Conservation (phyloP, 1,140 invertebrate genomes). For the Gryllus bimaculatus region DNA sequence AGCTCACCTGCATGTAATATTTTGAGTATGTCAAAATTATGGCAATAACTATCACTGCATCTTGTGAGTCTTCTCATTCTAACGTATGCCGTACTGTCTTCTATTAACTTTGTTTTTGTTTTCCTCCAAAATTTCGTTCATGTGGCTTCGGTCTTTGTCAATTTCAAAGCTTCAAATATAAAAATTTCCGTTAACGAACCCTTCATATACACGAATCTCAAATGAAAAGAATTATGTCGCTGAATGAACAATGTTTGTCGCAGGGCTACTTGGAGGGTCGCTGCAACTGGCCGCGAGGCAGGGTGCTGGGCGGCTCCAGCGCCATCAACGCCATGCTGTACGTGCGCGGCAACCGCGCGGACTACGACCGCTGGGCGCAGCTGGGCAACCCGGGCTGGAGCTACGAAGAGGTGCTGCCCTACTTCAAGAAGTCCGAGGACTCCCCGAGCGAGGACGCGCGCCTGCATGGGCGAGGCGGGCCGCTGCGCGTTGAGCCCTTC, state of each 20-base stretch:
- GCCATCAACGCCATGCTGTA: conserved; percentile 50
- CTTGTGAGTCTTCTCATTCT: too few relatives aligned
- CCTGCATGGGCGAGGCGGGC: background rate
- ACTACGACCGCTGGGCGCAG: conserved; percentile 48
- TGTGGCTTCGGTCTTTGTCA: too few relatives aligned
- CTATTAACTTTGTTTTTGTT: too few relatives aligned
- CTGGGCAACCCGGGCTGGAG: conserved; percentile 38
- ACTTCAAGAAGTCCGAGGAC: conserved; percentile 31
- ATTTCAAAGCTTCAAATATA: too few relatives aligned
- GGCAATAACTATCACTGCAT: too few relatives aligned
- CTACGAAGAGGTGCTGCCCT: conserved; percentile 48
- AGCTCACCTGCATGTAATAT: too few relatives aligned
- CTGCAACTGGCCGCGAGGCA: conserved; percentile 26
- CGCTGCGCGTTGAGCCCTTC: background rate
- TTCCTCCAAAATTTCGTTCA: too few relatives aligned
- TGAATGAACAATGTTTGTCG: conserved; percentile 36
- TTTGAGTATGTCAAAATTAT: too few relatives aligned
- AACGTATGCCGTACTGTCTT: too few relatives aligned
- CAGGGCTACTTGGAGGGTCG: conserved; percentile 30
- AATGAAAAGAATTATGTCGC: conserved; percentile 35
- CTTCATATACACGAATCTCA: too few relatives aligned
- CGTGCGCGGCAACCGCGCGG: conserved; percentile 43
- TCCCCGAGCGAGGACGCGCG: background rate
- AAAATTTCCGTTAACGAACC: too few relatives aligned
- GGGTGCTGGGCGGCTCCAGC: conserved; percentile 26